A percentile compares a stretch with the other conserved stretches of the same genome.
phyloP scores from a whole-genome alignment of 2,113 vertebrate genomes.

The Pundamilia nyererei region DNA sequence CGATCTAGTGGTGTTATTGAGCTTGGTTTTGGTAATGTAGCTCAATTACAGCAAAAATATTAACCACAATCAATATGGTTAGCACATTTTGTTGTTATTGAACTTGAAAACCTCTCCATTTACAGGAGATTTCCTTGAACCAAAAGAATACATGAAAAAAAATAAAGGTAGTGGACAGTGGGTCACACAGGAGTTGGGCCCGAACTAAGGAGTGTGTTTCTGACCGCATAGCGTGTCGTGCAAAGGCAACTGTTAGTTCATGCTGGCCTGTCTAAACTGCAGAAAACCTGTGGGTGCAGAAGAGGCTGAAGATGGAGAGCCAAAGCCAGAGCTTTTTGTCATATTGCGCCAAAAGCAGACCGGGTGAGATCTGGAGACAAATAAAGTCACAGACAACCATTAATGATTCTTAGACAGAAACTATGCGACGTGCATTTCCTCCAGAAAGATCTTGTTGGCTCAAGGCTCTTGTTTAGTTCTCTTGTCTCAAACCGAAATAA shows the following conservation, averaged over 20 bases:
- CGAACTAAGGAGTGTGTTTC: not conserved
- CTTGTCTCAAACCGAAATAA: not conserved
- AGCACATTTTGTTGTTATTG: not conserved
- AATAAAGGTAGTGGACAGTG: not conserved
- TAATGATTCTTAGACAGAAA: not conserved
- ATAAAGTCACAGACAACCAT: not conserved
- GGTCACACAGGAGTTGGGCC: not conserved
- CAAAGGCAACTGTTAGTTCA: not conserved
- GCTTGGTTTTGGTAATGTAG: not conserved
- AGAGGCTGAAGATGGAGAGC: not conserved
- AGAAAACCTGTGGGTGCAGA: not conserved
- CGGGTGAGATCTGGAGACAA: not conserved
- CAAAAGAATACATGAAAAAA: not conserved
- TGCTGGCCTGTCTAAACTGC: not conserved
- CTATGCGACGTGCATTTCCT: not conserved
- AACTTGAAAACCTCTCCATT: not conserved
- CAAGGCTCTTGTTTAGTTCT: not conserved
- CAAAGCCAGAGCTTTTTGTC: not conserved
- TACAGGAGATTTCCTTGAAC: not conserved
- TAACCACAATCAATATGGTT: not conserved
- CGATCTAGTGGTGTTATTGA: not conserved
- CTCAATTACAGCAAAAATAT: not conserved
- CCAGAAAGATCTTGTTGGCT: not conserved
- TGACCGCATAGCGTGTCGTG: not conserved
- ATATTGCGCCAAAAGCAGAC: not conserved